Conservation (phyloP, 2,888 invertebrate genomes). For the Encarsia formosa region DNA sequence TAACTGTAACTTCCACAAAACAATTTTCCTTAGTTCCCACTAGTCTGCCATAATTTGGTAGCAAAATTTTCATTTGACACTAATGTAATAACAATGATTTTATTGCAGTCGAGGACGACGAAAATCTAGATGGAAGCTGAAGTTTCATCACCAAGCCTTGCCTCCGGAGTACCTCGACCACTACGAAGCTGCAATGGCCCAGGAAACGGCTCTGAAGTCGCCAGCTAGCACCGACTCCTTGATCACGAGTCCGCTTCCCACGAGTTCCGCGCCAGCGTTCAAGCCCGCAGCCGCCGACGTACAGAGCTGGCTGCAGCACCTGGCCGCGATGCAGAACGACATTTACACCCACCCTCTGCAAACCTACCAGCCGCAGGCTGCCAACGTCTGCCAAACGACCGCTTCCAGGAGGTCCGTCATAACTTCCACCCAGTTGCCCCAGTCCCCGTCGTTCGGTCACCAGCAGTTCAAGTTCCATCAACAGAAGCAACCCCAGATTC, state of each 20-base stretch:
- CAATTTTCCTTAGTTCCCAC: no score
- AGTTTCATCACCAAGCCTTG: slow-evolving; percentile 76
- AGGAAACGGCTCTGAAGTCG: slow-evolving; percentile 47
- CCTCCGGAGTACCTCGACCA: slow-evolving; percentile 76
- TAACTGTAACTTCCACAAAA: no score
- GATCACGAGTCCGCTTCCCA: slow-evolving; percentile 39
- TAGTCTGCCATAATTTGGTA: no score
- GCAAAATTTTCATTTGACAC: no score
- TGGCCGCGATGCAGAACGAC: slow-evolving; percentile 69
- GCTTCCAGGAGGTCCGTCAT: slow-evolving; percentile 43
- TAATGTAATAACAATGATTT: background rate
- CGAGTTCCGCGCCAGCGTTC: background rate
- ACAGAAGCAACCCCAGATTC: slow-evolving; percentile 18
- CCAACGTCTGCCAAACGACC: slow-evolving; percentile 14
- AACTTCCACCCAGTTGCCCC: slow-evolving; percentile 38
- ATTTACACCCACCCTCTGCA: slow-evolving; percentile 9
- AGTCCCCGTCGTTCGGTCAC: background rate
- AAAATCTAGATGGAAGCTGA: slow-evolving; percentile 69
- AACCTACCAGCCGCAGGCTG: slow-evolving; percentile 14
- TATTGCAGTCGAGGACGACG: slow-evolving; percentile 52
- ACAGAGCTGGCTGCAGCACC: slow-evolving; percentile 68
- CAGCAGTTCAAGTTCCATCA: slow-evolving; percentile 14
- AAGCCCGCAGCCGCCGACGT: slow-evolving; percentile 42
- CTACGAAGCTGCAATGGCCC: slow-evolving; percentile 69
- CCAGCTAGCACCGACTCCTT: slow-evolving; percentile 35